Base-by-base conservation (phyloP, 2,797 vertebrate species). In the Oreochromis mossambicus region DNA sequence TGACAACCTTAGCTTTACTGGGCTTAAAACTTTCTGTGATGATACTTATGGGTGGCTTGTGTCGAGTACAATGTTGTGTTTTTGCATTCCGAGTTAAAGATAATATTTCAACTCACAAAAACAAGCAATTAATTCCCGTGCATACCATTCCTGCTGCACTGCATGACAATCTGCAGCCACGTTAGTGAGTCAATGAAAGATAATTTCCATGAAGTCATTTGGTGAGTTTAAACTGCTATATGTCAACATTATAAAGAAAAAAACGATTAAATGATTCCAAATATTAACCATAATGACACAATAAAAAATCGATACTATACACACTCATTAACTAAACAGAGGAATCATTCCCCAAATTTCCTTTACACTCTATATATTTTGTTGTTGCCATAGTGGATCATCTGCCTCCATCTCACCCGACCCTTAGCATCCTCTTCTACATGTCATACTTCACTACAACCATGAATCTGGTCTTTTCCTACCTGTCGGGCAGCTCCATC, bases 101-200 rank as follows among this genome's bases (percentile, higher is more conserved):
- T 11, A 32, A 29, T 32, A 32, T 75, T 75, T 50, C 15, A 75
- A 8, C 46, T 75, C 70, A 50, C 46, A 50, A 7, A 75, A 75
- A 32, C 46, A 75, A 50, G 26, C 46, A n/a, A 0, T 50, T 50
- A 34, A 50, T 50, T 75, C 11, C 5, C 3, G 0, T 75, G 26
- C 70, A 75, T 8, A 19, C 70, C 9, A 50, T 75, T 75, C 7
- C 43, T 75, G 43, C 46, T 51, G 3, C 17, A 75, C 26, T 12
- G 1, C 11, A 14, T n/a, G 3, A 50, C 0, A n/a, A n/a, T n/a
- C 4, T 50, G 11, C 17, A 50, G 26, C 10, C 10, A 50, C 24
- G 32, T 32, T 29, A 73, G 46, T 12, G 43, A 50, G 11, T 32
- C 7, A 75, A 75, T n/a, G 26, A 32, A 75, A 50, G 29, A 29